phyloP scores from a whole-genome alignment of 2,113 vertebrate species.

The Natator depressus region DNA sequence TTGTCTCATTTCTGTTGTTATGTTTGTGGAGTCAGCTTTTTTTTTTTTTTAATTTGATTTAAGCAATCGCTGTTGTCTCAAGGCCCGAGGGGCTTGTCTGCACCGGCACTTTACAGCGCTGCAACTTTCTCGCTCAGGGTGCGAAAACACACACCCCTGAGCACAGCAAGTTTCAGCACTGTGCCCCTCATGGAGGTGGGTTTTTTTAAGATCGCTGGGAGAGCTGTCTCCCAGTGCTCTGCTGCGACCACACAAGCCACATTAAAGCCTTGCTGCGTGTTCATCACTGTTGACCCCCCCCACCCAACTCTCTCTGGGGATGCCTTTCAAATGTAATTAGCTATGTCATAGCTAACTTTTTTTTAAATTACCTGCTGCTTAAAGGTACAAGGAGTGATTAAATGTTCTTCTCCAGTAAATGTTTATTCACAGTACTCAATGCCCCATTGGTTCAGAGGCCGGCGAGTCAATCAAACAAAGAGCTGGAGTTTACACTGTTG shows the following conservation, averaged over 20 bases:
- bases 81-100: not conserved
- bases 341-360: not conserved
- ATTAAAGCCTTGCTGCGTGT: not conserved
- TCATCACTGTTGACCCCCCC: too few species aligned
- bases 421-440: constrained; percentile 59
- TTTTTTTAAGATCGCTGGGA: too few species aligned
- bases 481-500: not conserved
- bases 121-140: too few species aligned
- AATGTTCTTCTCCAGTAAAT: constrained; percentile 46
- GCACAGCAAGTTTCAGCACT: too few species aligned
- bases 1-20: not conserved
- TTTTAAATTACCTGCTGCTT: constrained; percentile 55
- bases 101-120: too few species aligned
- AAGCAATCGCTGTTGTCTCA: not conserved
- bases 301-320: not conserved
- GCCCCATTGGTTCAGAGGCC: constrained; percentile 68
- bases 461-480: constrained; percentile 31
- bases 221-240: too few species aligned
- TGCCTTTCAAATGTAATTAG: constrained; percentile 50
- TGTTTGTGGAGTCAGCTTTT: not conserved
- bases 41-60: not conserved
- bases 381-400: constrained; percentile 55
- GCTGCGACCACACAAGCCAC: too few species aligned
- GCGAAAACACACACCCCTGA: too few species aligned
- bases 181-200: too few species aligned